Evolutionary conservation across 2,888 invertebrate genomes (phyloP), one percentile per base, ranked within the genome.

Genomic region (Yponomeuta evonymella): DNA sequence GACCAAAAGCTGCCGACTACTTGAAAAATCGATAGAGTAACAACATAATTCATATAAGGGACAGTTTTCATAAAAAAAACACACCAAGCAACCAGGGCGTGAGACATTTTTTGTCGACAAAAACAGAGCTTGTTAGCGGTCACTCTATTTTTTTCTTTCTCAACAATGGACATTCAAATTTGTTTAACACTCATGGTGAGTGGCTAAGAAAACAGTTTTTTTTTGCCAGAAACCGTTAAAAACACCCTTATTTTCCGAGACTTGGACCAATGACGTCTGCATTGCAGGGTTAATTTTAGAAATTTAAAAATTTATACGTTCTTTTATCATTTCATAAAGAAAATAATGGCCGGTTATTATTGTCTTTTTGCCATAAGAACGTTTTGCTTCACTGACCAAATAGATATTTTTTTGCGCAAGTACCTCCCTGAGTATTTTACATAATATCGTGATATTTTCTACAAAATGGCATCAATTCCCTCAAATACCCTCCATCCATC

Each of bases 401-500:
- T 43, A 43, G 1, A 8, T 43, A 43, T 3, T 36, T 36, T 36
- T 36, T 5, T 36, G 5, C 2, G 36, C 36, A 36, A 36, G 36
- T 23, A 23, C 23, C 36, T 43, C 43, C 43, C 51, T 15, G 8
- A 58, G 15, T 15, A 58, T 15, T 58, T 58, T 58, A 2, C 51
- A 51, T 51, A 51, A 51, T 10, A 51, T 12, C 51, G 51, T 51
- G 30, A 67, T 67, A 43, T 67, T 67, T 67, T 33, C 30, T 43
- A 67, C 67, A 43, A 36, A 43, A 43, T n/a, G 63, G 62, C 67
- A 48, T 67, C 68, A 84, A 85, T 87, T 87, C 82, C 76, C 84
- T 79, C 83, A 85, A 86, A 87, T 86, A 86, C 84, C 85, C 87
- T 82, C 43, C 43, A 90, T 90, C 90, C 87, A 89, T 90, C 90